phyloP scores from a whole-genome alignment of 2,888 invertebrate genomes.

The Thumatha senex region DNA sequence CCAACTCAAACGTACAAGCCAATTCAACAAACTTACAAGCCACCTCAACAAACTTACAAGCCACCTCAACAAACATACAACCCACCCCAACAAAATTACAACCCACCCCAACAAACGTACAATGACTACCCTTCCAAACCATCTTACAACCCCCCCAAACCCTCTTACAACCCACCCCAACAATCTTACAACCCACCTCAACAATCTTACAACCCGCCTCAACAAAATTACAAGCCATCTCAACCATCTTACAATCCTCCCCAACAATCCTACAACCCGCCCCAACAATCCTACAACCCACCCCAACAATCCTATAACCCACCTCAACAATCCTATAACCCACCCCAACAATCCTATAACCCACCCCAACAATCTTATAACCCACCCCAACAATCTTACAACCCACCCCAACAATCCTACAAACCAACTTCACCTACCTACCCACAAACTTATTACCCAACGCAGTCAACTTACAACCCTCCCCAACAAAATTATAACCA shows the following conservation, averaged over 20 bases:
- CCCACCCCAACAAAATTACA: neutral
- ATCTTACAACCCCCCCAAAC: neutral
- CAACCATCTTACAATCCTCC: slow-evolving; percentile 22
- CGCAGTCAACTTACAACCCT: neutral
- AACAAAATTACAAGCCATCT: slow-evolving; percentile 44
- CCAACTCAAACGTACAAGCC: slow-evolving; percentile 8
- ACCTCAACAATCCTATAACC: slow-evolving; percentile 8
- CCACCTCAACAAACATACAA: neutral
- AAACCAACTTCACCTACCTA: slow-evolving; percentile 5
- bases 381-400: slow-evolving; percentile 27
- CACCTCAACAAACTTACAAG: slow-evolving; percentile 20
- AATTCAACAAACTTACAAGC: slow-evolving; percentile 51
- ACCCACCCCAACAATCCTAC: slow-evolving; percentile 15
- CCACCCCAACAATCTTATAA: slow-evolving; percentile 1
- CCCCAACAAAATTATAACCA: slow-evolving; percentile 6
- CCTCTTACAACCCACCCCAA: slow-evolving; percentile 1
- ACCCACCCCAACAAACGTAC: neutral
- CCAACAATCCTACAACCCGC: slow-evolving; percentile 9
- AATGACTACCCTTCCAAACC: neutral
- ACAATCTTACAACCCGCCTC: slow-evolving; percentile 32
- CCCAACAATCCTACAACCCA: slow-evolving; percentile 32
- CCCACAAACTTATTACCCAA: neutral
- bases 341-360: slow-evolving; percentile 2
- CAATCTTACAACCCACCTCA: neutral
- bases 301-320: slow-evolving; percentile 3